These are phyloP conservation scores for Agrenia bidenticulata DNA, from an alignment of 2,888 invertebrate species.

Conservation along the genomic window DNA sequence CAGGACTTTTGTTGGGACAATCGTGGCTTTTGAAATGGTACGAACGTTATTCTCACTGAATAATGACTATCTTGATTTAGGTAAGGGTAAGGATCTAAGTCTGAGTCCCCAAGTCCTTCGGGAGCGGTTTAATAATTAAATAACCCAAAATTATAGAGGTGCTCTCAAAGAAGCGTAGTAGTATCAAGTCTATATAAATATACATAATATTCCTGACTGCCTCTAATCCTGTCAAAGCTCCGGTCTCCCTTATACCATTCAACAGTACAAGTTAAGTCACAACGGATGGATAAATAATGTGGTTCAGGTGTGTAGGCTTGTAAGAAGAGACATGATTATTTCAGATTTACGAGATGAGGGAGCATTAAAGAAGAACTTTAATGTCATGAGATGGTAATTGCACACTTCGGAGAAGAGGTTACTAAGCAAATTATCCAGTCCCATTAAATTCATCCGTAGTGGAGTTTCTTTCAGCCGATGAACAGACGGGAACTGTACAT, in stretches of 20 bases:
- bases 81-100: no score
- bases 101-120: not conserved
- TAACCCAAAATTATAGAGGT: constrained; percentile 5
- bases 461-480: constrained; percentile 8
- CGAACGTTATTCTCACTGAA: no score
- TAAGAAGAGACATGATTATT: constrained; percentile 32
- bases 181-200: no score
- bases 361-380: constrained; percentile 21
- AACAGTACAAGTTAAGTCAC: not conserved
- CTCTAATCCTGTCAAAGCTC: no score
- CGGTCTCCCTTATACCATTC: no score
- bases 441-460: constrained; percentile 25
- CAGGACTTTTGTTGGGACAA: no score
- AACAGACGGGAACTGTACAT: not conserved
- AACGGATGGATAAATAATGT: constrained; percentile 6
- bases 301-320: constrained; percentile 33
- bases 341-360: constrained; percentile 34
- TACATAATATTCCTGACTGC: no score
- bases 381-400: constrained; percentile 22
- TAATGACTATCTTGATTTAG: no score
- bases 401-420: constrained; percentile 14
- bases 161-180: not conserved
- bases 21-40: no score
- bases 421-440: constrained; percentile 28
- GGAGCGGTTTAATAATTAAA: constrained; percentile 18